phyloP scores from a whole-genome alignment of 2,888 invertebrate genomes.

The Chrysolina americana region DNA sequence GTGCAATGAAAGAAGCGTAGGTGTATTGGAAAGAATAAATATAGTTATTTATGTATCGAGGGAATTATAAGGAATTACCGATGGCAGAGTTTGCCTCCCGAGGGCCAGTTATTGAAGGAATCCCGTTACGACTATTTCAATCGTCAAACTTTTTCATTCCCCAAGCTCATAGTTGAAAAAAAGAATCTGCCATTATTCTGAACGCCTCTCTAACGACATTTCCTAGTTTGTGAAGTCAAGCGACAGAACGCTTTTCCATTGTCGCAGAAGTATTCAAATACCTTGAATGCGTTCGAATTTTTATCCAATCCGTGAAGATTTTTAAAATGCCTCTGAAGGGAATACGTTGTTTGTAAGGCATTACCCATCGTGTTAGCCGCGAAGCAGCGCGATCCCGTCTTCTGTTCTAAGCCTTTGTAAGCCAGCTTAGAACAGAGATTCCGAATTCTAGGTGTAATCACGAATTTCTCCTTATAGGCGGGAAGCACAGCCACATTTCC shows the following conservation, averaged over 20 bases:
- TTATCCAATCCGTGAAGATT: constrained; percentile 52
- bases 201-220: neutral
- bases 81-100: too few species aligned
- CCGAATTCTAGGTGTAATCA: constrained; percentile 64
- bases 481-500: neutral
- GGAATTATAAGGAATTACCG: too few species aligned
- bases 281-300: constrained; percentile 43
- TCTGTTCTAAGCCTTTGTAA: constrained; percentile 52
- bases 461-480: constrained; percentile 56
- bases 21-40: too few species aligned
- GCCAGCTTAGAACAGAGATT: constrained; percentile 58
- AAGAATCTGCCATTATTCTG: too few species aligned
- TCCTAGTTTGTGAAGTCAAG: neutral
- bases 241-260: neutral
- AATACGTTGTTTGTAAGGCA: constrained; percentile 58
- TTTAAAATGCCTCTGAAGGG: constrained; percentile 51
- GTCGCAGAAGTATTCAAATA: constrained; percentile 50
- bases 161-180: too few species aligned
- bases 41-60: too few species aligned
- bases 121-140: too few species aligned
- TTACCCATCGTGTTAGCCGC: constrained; percentile 58
- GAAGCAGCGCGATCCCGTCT: constrained; percentile 52
- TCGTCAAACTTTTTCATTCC: too few species aligned
- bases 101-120: too few species aligned
- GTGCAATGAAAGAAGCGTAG: too few species aligned